Conservation (phyloP, 2,888 invertebrate genomes). For the Ethmia dodecea region DNA sequence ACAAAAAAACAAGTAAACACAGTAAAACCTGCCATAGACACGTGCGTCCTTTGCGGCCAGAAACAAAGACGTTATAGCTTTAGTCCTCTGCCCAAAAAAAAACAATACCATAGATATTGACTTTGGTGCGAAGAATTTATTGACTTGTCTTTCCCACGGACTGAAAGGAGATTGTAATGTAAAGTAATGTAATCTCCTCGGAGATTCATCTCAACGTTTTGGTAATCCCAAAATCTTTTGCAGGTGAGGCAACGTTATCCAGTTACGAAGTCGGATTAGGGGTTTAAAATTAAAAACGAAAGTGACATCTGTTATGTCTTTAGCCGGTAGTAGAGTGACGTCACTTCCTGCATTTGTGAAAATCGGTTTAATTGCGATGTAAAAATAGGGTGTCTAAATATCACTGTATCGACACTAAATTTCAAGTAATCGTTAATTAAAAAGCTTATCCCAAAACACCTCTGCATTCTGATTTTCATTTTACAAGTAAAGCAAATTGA, state of each 20-base stretch:
- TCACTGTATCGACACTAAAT: too few species aligned
- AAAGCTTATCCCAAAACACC: too few species aligned
- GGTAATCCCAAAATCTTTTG: constrained; percentile 24
- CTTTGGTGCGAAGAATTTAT: constrained; percentile 36
- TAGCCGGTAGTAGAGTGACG: neutral
- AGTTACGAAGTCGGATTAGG: constrained; percentile 11
- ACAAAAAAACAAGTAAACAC: constrained; percentile 40
- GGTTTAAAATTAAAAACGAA: constrained; percentile 7
- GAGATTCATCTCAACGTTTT: too few species aligned
- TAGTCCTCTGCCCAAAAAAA: constrained; percentile 33
- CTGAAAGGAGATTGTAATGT: constrained; percentile 2
- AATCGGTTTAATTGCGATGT: too few species aligned
- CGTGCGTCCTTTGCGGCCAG: constrained; percentile 65
- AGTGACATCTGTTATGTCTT: constrained; percentile 14
- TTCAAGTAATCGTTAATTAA: too few species aligned
- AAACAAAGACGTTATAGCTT: constrained; percentile 55
- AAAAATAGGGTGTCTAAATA: too few species aligned
- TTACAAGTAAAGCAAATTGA: too few species aligned
- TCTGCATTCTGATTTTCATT: too few species aligned
- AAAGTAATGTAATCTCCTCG: constrained; percentile 8
- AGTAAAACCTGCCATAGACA: constrained; percentile 61
- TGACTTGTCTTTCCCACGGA: constrained; percentile 55
- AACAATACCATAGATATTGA: constrained; percentile 33
- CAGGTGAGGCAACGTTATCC: constrained; percentile 23
- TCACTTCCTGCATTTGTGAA: too few species aligned